Evolutionary conservation across 2,797 vertebrate species (phyloP), one percentile per base, ranked within the genome.

Genomic region (Artibeus jamaicensis): DNA sequence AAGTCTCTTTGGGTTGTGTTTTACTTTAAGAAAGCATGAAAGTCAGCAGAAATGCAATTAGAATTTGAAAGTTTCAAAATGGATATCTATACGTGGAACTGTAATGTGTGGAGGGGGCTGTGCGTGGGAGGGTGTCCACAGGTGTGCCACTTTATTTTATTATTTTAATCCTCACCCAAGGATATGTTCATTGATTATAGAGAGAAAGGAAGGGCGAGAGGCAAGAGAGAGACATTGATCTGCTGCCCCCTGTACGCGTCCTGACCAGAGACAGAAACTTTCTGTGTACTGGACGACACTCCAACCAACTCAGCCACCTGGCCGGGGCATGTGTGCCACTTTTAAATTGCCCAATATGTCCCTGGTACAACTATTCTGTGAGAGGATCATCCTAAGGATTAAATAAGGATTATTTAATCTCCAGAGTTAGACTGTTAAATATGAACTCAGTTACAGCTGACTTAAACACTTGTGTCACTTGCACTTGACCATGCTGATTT

Each of bases 401-500:
- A 79, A 68, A 74, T 57, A 79, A 39, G 34, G 21, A 37, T n/a
- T 32, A 55, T 50, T 37, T 42, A 42, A n/a, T 87, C 79, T 92
- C 55, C 81, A 78, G 68, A 92, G 70, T 86, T 44, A 86, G 34
- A 29, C 9, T 68, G 32, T 71, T 93, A 86, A 92, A 68, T 67
- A 59, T 74, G 53, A 89, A 91, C 42, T 92, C 21, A 34, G 53
- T 37, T 76, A n/a, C 74, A 42, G 90, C 42, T 59, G 39, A 70
- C 21, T 84, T 91, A 86, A 90, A 59, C 3, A 6, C 53, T 37
- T 71, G 48, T 6, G 32, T 74, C 77, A 59, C 50, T 78, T 93
- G 71, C 70, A 78, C 57, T 94, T 94, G 68, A 22, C 42, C 55
- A 44, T 65, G 46, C 46, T 93, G 65, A 91, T 89, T 73, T 90